Conservation (phyloP, 2,113 vertebrate genomes). For the Mohoua ochrocephala region DNA sequence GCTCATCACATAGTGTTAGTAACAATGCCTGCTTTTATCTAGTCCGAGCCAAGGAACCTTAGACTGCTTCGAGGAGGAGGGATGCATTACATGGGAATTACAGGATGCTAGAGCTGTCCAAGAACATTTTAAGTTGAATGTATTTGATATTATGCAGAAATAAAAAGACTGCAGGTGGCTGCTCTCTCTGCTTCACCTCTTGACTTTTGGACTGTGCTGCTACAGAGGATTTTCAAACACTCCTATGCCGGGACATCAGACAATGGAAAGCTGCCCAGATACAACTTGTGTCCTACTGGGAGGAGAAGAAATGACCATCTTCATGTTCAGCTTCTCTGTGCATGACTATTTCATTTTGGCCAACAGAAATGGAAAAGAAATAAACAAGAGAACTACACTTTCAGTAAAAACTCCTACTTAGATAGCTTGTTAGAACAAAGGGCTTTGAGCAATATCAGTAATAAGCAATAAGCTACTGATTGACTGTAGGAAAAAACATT, state of each 20-base stretch:
- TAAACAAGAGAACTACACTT: background rate
- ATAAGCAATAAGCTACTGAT: background rate
- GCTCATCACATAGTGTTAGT: background rate
- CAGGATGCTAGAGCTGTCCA: slow-evolving; percentile 49
- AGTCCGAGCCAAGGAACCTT: background rate
- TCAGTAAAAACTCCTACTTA: background rate
- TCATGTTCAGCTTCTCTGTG: background rate
- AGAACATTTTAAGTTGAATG: slow-evolving; percentile 32
- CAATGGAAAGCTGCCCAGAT: slow-evolving; percentile 56
- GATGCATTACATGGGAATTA: slow-evolving; percentile 39
- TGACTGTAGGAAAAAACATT: background rate
- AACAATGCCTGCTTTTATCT: background rate
- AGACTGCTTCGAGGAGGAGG: background rate
- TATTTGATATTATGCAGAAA: slow-evolving; percentile 64
- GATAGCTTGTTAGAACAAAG: background rate
- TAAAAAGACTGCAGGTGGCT: slow-evolving; percentile 67
- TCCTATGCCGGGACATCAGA: slow-evolving; percentile 19
- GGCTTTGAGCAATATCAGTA: background rate
- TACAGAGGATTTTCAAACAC: slow-evolving; percentile 49
- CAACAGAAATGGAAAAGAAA: slow-evolving; percentile 5
- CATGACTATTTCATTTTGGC: background rate
- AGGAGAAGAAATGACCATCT: slow-evolving; percentile 30
- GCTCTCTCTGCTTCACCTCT: slow-evolving; percentile 49
- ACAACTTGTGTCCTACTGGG: slow-evolving; percentile 29
- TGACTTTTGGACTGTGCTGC: slow-evolving; percentile 46